Percentiles rank a stretch among this genome's conserved stretches.
Conservation (phyloP, 2,113 vertebrate genomes). For the Ciconia maguari region DNA sequence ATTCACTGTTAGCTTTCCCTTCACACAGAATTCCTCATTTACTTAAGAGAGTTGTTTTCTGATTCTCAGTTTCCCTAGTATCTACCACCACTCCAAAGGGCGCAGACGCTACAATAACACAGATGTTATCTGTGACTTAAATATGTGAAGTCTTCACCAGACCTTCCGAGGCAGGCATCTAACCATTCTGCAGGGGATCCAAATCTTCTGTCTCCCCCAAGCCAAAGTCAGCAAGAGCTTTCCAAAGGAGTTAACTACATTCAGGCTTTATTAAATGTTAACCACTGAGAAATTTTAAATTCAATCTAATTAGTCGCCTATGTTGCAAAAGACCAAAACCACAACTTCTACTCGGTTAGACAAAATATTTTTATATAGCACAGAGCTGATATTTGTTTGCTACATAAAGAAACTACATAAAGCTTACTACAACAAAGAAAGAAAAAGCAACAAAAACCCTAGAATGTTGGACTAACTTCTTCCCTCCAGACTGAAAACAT, state of each 20-base stretch:
- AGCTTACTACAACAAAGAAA: not conserved
- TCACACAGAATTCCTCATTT: not conserved
- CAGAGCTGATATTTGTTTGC: not conserved
- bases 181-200: not conserved
- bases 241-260: not conserved
- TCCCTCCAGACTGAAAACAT: constrained; percentile 20
- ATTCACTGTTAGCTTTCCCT: not conserved
- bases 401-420: not conserved
- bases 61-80: not conserved
- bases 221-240: not conserved
- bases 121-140: not conserved
- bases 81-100: not conserved
- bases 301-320: not conserved
- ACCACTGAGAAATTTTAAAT: not conserved
- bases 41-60: not conserved
- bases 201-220: not conserved
- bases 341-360: not conserved
- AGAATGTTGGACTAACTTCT: not conserved
- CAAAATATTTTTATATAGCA: not conserved
- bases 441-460: not conserved
- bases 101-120: not conserved
- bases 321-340: not conserved
- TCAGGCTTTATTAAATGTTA: not conserved
- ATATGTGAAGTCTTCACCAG: not conserved
- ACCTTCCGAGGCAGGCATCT: not conserved